phyloP scores from a whole-genome alignment of 2,888 invertebrate genomes.

The Branchellion lobata region DNA sequence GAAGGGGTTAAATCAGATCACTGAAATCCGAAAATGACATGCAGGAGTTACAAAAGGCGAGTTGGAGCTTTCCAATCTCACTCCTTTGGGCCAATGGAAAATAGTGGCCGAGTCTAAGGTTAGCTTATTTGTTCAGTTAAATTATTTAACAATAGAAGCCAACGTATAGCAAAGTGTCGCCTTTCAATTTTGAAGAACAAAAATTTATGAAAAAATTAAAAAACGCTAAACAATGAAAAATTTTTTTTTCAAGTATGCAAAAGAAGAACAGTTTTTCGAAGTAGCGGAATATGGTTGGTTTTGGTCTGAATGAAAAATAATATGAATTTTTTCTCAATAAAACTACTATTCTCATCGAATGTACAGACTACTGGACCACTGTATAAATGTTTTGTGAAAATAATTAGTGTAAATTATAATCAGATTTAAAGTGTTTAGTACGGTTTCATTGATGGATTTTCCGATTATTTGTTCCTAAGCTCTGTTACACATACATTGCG shows the following conservation, averaged over 20 bases:
- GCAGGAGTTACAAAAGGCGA: slow-evolving; percentile 28
- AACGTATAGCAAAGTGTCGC: too few species aligned
- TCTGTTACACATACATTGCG: not conserved
- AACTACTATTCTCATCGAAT: too few species aligned
- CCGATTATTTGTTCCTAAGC: not conserved
- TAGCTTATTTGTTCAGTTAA: not conserved
- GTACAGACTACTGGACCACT: too few species aligned
- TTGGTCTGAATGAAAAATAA: not conserved
- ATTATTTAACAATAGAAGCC: too few species aligned
- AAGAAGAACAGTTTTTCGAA: slow-evolving; percentile 29
- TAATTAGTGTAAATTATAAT: not conserved
- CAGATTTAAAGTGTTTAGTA: not conserved
- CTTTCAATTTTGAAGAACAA: too few species aligned
- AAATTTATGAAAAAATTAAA: too few species aligned
- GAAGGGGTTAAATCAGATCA: not conserved
- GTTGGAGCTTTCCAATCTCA: slow-evolving; percentile 18
- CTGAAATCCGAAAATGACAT: not conserved
- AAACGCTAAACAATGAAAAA: not conserved
- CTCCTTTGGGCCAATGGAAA: slow-evolving; percentile 37
- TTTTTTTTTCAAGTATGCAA: slow-evolving; percentile 19
- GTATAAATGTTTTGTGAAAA: too few species aligned
- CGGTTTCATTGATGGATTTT: not conserved
- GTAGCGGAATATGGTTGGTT: slow-evolving; percentile 41
- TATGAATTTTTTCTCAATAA: not conserved
- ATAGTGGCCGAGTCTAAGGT: slow-evolving; percentile 19